Evolutionary conservation across 1,140 invertebrate genomes (phyloP).

Genomic region (Danaus plexippus): DNA sequence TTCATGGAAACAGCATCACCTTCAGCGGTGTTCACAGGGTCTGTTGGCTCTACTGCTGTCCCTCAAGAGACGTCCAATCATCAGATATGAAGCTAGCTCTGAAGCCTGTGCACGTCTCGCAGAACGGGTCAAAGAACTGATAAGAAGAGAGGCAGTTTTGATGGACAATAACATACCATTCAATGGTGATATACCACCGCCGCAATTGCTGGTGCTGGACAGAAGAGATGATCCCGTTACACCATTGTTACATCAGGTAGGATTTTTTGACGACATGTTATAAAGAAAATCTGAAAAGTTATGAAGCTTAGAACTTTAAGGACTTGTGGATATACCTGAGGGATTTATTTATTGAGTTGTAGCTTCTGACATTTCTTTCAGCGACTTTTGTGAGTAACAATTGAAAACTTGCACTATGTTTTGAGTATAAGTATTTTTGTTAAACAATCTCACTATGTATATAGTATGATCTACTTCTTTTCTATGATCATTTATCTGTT

Average conservation of each 20-base stretch:
- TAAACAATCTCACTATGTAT: too few relatives aligned
- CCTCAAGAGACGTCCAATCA: conserved; percentile 90
- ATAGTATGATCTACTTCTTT: too few relatives aligned
- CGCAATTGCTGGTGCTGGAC: conserved; percentile 91
- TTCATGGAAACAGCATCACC: conserved; percentile 81
- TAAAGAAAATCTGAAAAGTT: too few relatives aligned
- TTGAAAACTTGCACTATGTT: too few relatives aligned
- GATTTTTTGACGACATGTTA: background rate
- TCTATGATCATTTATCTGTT: too few relatives aligned
- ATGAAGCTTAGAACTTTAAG: too few relatives aligned
- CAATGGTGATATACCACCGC: conserved; percentile 79
- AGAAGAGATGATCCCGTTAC: conserved; percentile 95
- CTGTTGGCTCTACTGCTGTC: conserved; percentile 91
- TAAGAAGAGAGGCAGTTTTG: conserved; percentile 88
- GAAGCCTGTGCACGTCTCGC: conserved; percentile 88
- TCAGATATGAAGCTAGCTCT: conserved; percentile 93
- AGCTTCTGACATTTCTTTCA: too few relatives aligned
- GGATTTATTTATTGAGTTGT: too few relatives aligned
- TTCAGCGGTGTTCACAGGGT: conserved; percentile 88
- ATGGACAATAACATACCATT: conserved; percentile 80
- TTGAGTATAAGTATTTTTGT: too few relatives aligned
- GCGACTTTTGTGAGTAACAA: too few relatives aligned
- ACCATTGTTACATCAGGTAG: conserved; percentile 92
- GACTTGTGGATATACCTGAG: too few relatives aligned
- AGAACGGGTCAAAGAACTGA: conserved; percentile 86